These are phyloP conservation scores for Paguma larvata DNA, from an alignment of 2,797 vertebrate species.

Conservation along the genomic window DNA sequence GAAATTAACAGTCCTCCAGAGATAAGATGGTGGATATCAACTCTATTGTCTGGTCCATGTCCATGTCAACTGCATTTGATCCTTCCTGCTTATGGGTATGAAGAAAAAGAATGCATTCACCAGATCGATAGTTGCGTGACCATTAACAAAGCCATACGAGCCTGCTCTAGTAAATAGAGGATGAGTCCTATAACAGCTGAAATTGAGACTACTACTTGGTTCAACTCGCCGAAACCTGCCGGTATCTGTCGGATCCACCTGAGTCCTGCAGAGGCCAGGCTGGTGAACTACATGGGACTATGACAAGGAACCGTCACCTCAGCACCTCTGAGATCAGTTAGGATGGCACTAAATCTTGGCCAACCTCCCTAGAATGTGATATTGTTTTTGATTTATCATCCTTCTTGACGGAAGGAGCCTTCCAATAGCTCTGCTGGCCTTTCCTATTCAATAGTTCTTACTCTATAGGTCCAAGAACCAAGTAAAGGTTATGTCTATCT, in stretches of 20 bases:
- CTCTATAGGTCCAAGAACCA: not conserved
- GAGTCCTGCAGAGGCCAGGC: not conserved
- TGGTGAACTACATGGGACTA: not conserved
- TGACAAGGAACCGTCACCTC: not conserved
- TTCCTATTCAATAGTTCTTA: not conserved
- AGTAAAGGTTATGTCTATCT: not conserved
- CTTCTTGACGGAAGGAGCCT: not conserved
- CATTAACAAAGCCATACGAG: slow-evolving; percentile 54
- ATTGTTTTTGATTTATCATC: slow-evolving; percentile 11
- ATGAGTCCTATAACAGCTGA: not conserved
- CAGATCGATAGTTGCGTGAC: slow-evolving; percentile 38
- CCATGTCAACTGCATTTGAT: slow-evolving; percentile 50
- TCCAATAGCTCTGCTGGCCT: not conserved
- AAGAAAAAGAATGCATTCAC: not conserved
- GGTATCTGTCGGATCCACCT: not conserved
- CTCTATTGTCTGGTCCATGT: slow-evolving; percentile 15
- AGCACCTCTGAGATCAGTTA: slow-evolving; percentile 6
- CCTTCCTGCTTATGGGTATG: slow-evolving; percentile 56
- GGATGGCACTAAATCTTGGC: not conserved
- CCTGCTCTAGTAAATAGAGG: slow-evolving; percentile 2
- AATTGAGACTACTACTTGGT: not conserved
- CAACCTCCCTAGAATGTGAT: not conserved
- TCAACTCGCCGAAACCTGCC: not conserved
- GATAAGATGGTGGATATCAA: not conserved
- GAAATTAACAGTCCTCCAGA: slow-evolving; percentile 43